Base-by-base conservation (phyloP, 2,888 invertebrate genomes). In the Brenthis ino region DNA sequence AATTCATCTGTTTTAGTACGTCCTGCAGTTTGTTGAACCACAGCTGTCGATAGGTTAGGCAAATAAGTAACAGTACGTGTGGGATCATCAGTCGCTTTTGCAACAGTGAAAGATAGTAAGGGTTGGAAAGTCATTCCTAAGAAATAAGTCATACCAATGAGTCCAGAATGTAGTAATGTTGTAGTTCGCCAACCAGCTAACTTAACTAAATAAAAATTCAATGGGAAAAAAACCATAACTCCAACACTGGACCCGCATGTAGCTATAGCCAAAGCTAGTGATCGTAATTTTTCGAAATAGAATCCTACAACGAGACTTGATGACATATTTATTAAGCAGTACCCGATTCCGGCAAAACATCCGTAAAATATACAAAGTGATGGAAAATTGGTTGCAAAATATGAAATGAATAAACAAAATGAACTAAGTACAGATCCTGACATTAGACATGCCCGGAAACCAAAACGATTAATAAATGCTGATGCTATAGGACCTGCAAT, bases 401-500 rank as follows among this genome's bases (percentile, higher is more conserved):
- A 86, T 47, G 91, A 79, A 67, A 80, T 82, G 56, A 89, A 78
- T 57, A 88, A 77, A 55, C 86, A 79, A 71, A 84, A 77, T 6
- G 86, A 79, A 77, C 84, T 82, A 66, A 88, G 75, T 11, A 89
- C 74, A 67, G 90, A 85, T 60, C 92, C 92, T 53, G 80, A 77
- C 91, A 93, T 91, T 37, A 79, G 77, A 76, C 87, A 84, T 13
- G 86, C 84, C 73, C 92, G 80, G 77, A 93, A 93, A 66, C 92
- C 92, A 79, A 86, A 91, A 61, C 91, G 83, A 74, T 93, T 93
- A 57, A 92, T 89, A 69, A 88, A 82, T 33, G 91, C 91, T 33
- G 92, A 90, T 16, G 82, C 85, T 48, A 93, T 63, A 43, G 92
- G 92, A 0, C 87, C 85, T 55, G 76, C 81, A 24, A 85, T 75